These are phyloP conservation scores for Hypotaenidia philippensis DNA, from an alignment of 2,797 vertebrate genomes.

Conservation along the genomic window DNA sequence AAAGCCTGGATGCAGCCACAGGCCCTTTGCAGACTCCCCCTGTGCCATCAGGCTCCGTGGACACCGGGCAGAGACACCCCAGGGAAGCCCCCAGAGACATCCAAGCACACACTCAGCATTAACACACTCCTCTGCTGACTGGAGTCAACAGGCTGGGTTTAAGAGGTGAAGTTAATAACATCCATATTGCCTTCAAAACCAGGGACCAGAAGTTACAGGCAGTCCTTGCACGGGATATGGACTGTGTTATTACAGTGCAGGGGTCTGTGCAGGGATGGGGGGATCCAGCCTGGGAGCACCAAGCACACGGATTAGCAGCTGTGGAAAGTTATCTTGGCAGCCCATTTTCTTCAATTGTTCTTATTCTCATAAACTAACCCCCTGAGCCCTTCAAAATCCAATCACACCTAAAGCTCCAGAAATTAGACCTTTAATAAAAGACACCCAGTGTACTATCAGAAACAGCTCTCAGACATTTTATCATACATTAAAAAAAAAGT, in stretches of 20 bases:
- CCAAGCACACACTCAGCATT: background rate
- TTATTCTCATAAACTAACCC: background rate
- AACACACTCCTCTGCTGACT: rapidly evolving
- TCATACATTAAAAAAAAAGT: background rate
- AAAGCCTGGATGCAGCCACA: background rate
- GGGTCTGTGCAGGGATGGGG: rapidly evolving
- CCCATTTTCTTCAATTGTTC: background rate
- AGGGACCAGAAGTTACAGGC: background rate
- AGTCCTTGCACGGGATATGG: rapidly evolving
- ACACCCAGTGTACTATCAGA: background rate
- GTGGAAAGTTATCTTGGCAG: background rate
- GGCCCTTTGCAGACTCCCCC: background rate
- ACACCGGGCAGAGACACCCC: rapidly evolving
- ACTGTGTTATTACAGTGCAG: too few species aligned
- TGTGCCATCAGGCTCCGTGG: too few species aligned
- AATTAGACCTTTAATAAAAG: background rate
- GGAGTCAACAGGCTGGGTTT: background rate
- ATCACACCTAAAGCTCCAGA: background rate
- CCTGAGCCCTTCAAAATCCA: background rate
- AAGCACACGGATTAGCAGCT: rapidly evolving
- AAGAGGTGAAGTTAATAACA: rapidly evolving
- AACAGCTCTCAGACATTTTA: background rate
- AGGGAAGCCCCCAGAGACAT: rapidly evolving
- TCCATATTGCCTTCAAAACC: background rate
- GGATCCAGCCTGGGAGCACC: background rate